Evolutionary conservation across 2,113 vertebrate species (phyloP), one percentile per base, ranked within the genome.

Genomic region (Seriola aureovittata): DNA sequence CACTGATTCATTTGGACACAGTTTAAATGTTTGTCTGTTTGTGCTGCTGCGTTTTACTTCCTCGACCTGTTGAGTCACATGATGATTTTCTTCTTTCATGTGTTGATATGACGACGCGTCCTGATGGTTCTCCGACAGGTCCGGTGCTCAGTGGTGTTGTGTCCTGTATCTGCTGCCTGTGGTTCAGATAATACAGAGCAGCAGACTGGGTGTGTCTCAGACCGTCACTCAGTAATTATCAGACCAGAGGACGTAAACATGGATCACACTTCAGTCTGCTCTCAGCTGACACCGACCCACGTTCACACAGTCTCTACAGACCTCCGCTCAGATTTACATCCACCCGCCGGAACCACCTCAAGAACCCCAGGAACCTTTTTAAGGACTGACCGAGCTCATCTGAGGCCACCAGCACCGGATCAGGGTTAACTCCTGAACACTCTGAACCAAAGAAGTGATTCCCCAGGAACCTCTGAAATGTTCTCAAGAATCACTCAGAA

Each of bases 181-280:
- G 29, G 29, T 10, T n/a, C 19, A 54, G 69, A 40, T 75, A 17
- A 25, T 75, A 17, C 8, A n/a, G 46, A 21, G 63, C 60, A 23
- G 62, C 66, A 75, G 83, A 52, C 78, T 48, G 78, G 67, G 83
- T 16, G 79, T 78, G 83, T 55, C 67, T 19, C 66, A 8, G 3
- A 5, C 62, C 21, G 34, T 42, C 6, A n/a, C 16, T 36, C 66
- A 59, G 62, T 78, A 62, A 68, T 81, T 50, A 67, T 77, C 74
- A 58, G 55, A n/a, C n/a, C 42, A n/a, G 63, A 71, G 46, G 68
- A 57, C 21, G 25, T 64, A 75, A 75, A 57, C 72, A 57, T 59
- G 46, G 64, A 68, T 81, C 14, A 17, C 34, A 36, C 34, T 36
- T 36, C 34, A 36, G 34, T 36, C 34, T 36, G 34, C 34, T 36